Evolutionary conservation across 2,888 invertebrate species (phyloP), one percentile per base, ranked within the genome.

Genomic region (Molorchus minor): DNA sequence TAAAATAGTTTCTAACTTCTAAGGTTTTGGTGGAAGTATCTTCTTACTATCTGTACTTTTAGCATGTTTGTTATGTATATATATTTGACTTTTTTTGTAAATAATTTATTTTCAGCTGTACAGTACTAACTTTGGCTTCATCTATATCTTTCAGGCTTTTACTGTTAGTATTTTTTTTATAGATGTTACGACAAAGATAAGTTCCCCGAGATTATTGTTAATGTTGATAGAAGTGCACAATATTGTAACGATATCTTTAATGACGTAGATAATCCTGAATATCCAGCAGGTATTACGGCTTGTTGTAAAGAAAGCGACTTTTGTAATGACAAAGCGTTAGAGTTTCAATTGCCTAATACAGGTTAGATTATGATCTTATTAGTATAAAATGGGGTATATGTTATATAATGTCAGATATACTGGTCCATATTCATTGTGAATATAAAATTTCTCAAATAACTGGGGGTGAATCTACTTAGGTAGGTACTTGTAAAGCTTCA

Each of bases 231-330:
- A 64, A 67, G 71, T 54, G 66, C 64, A 53, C 71, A 75, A 60
- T 76, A 69, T 72, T 79, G 79, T 72, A 76, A 71, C 61, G 70
- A 67, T 47, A 68, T 59, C n/a, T 30, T 58, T 47, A 49, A 33
- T 43, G 67, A 61, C 53, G 46, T 61, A 17, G 64, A 65, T 54
- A 69, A 72, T 67, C 68, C 74, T 38, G 68, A 72, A 47, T 68
- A 68, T 64, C 65, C 67, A 52, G 62, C 69, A 65, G 64, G 61
- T 63, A 61, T 64, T 17, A 69, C 72, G 45, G 61, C 72, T 71
- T 91, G 90, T 87, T 91, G 90, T 83, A 79, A 80, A 61, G 78
- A 84, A 74, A 83, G 84, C 80, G 89, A 89, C 85, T 87, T 84
- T 85, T 92, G 91, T 87, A 91, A 89, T 80, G 77, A 75, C 67